These are phyloP conservation scores for Andrena hattorfiana DNA, from an alignment of 2,888 invertebrate species.

Conservation along the genomic window DNA sequence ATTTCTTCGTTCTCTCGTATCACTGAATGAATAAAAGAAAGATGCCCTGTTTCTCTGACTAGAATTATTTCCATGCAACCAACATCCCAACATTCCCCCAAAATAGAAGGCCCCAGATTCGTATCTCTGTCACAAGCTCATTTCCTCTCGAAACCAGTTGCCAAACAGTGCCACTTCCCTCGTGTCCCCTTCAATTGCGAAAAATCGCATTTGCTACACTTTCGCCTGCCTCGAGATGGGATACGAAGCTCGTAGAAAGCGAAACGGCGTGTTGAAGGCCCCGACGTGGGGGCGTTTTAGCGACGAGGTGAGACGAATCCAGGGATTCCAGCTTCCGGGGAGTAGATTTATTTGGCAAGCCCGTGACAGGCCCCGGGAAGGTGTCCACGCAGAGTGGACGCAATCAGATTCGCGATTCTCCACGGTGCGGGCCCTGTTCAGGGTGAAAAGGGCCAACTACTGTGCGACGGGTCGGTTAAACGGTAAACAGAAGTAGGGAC, in stretches of 20 bases:
- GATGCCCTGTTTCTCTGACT: too few relatives aligned
- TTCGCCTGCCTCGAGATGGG: too few relatives aligned
- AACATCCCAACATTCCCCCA: too few relatives aligned
- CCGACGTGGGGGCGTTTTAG: background rate
- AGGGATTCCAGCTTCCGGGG: constrained; percentile 15
- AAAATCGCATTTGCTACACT: background rate
- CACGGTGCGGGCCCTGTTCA: constrained; percentile 49
- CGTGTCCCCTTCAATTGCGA: background rate
- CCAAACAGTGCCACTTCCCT: background rate
- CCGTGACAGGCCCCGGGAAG: constrained; percentile 39
- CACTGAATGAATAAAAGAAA: too few relatives aligned
- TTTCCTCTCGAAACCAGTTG: too few relatives aligned
- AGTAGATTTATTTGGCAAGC: constrained; percentile 53
- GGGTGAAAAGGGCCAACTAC: constrained; percentile 69
- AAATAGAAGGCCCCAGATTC: too few relatives aligned
- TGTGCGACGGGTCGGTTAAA: constrained; percentile 64
- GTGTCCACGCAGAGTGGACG: constrained; percentile 33
- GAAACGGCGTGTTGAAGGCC: background rate
- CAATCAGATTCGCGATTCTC: constrained; percentile 70
- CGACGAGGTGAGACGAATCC: constrained; percentile 54
- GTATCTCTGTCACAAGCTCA: too few relatives aligned
- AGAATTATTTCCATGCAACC: too few relatives aligned
- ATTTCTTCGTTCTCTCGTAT: too few relatives aligned
- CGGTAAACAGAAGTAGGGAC: constrained; percentile 53
- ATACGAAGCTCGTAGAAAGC: background rate